Base-by-base conservation (phyloP, 1,140 invertebrate species). In the Drosophila jambulina region DNA sequence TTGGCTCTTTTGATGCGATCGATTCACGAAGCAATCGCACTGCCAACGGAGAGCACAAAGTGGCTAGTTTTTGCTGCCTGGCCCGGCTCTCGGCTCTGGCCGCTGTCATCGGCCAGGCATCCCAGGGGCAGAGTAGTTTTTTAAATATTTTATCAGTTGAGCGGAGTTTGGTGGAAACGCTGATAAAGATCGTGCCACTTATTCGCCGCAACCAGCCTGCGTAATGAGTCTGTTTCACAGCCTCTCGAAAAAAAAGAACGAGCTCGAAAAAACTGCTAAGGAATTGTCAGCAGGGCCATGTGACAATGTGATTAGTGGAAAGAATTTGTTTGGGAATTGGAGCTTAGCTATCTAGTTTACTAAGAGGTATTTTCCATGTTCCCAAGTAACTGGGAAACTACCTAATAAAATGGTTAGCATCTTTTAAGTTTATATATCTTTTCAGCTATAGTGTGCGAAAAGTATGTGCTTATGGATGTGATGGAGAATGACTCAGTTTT, bases 191-290 rank as follows among this genome's bases (percentile, higher is more conserved):
- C 86, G 78, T 71, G 86, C 71, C 85, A 90, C 70, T 83, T 88
- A 78, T 82, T 78, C 23, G 45, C 36, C 34, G 25, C 27, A 59
- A 51, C 59, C 42, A 49, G 60, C 23, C 68, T 54, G 68, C 75
- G 78, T 90, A 90, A 90, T 90, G 85, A 88, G 85, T 84, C 81
- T 75, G 85, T 88, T 88, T 88, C 85, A 90, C 85, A 88, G 78
- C 75, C 75, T 78, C 48, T 67, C 42, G 25, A n/a, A 12, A n/a
- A 65, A 75, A 70, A 49, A 42, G 27, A 34, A 36, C 27, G 27
- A 42, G 36, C 45, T 42, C 42, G 36, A 62, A 62, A 72, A 75
- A 62, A 62, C 54, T 75, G 65, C 46, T 43, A 59, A 64, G 61
- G 69, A 63, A 59, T 75, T 82, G 78, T 62, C 68, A 81, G 78